These are phyloP conservation scores for Meteorus sp. DNA, from an alignment of 1,140 invertebrate genomes.

Conservation along the genomic window DNA sequence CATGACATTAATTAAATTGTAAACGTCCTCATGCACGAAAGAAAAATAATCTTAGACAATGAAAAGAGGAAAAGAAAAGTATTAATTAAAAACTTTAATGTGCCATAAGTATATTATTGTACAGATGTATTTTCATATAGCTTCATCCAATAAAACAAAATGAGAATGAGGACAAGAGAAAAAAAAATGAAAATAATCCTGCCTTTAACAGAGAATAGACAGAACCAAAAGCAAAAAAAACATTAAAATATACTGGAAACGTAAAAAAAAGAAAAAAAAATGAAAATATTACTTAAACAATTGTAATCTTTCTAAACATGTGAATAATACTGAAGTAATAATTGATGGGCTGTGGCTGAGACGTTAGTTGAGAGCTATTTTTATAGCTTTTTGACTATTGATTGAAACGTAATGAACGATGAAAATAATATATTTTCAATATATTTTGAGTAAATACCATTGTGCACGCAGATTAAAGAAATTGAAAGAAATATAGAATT, in stretches of 20 bases:
- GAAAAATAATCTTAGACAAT: conserved; percentile 4
- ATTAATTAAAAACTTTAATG: conserved; percentile 29
- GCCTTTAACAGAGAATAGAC: conserved; percentile 43
- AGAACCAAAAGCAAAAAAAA: conserved; percentile 1
- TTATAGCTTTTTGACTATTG: conserved; percentile 55
- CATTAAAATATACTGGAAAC: neutral
- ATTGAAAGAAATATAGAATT: conserved; percentile 20
- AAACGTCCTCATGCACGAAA: neutral
- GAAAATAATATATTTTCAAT: conserved; percentile 57
- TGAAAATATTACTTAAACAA: neutral
- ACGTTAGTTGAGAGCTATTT: conserved; percentile 56
- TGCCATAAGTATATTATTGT: conserved; percentile 45
- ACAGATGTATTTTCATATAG: conserved; percentile 47
- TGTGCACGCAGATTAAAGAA: too few species aligned
- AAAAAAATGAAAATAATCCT: conserved; percentile 48
- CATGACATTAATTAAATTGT: neutral
- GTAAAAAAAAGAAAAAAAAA: neutral
- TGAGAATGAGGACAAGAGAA: too few species aligned
- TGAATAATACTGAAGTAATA: conserved; percentile 47
- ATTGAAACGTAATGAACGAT: conserved; percentile 41
- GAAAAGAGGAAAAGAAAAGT: conserved; percentile 21
- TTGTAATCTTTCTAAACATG: conserved; percentile 23
- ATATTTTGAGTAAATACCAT: conserved; percentile 55
- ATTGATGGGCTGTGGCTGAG: conserved; percentile 55
- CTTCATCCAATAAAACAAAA: conserved; percentile 22